A percentile compares a stretch with the other conserved stretches of the same genome.
Evolutionary conservation across 1,140 invertebrate species (phyloP).

Genomic region (Teleogryllus occipitalis): DNA sequence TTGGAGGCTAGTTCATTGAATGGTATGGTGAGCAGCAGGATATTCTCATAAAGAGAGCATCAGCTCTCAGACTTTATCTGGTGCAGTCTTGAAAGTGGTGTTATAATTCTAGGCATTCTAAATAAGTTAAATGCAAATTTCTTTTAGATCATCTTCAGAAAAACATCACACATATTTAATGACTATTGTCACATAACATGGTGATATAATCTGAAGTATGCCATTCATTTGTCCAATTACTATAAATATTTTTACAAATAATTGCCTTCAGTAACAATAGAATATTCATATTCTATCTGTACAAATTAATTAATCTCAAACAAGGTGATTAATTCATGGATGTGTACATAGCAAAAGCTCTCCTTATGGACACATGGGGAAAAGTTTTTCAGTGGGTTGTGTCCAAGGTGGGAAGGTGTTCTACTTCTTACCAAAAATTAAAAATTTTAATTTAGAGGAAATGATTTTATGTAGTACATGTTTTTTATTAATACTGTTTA

Average conservation of each 20-base stretch:
- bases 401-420: not conserved
- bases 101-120: too few relatives aligned
- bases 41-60: not conserved
- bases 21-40: not conserved
- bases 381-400: not conserved
- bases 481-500: not conserved
- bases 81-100: too few relatives aligned
- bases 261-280: not conserved
- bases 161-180: too few relatives aligned
- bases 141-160: too few relatives aligned
- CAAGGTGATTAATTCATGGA: not conserved
- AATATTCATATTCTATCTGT: not conserved
- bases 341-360: constrained; percentile 1
- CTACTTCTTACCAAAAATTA: not conserved
- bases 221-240: not conserved
- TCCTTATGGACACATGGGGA: not conserved
- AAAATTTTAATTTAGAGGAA: not conserved
- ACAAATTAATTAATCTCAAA: not conserved
- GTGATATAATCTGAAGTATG: too few relatives aligned
- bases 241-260: not conserved
- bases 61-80: not conserved
- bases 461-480: constrained; percentile 5
- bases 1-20: not conserved
- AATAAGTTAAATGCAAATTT: too few relatives aligned
- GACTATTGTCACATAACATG: too few relatives aligned